Percentiles rank a stretch among this genome's conserved stretches.
Evolutionary conservation across 1,140 invertebrate species (phyloP).

Genomic region (Lepidostoma basale): DNA sequence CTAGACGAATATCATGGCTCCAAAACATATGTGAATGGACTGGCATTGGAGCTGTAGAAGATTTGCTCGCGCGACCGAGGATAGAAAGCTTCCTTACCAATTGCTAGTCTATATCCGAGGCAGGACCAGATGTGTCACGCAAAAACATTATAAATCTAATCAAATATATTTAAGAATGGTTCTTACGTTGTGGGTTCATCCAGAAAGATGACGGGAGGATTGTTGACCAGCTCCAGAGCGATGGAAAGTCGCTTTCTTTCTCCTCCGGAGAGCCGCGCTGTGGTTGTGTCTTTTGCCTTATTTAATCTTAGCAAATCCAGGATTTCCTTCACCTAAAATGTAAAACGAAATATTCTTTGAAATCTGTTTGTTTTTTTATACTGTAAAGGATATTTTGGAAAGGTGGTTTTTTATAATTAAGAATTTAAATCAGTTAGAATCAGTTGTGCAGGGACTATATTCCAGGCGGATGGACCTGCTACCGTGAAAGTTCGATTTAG

Average conservation of each 20-base stretch:
- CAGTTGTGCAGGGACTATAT: no score
- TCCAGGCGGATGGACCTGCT: no score
- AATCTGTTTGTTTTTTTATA: no score
- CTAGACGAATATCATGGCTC: not conserved
- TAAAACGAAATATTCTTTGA: no score
- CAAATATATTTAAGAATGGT: no score
- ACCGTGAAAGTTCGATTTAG: no score
- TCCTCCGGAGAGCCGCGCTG: conserved; percentile 83
- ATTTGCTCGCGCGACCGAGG: not conserved
- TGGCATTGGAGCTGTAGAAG: not conserved
- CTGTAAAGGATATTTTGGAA: no score
- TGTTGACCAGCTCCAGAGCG: conserved; percentile 90
- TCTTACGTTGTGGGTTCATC: conserved; percentile 85
- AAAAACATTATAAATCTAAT: no score
- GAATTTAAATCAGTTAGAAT: no score
- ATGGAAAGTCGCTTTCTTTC: conserved; percentile 91
- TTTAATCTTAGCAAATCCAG: conserved; percentile 68
- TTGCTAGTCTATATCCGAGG: no score
- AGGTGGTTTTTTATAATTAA: no score
- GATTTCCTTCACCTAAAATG: conserved; percentile 77
- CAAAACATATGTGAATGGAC: not conserved
- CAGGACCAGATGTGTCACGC: no score
- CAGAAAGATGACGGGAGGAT: conserved; percentile 89
- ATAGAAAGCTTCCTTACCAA: not conserved
- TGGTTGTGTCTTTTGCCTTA: conserved; percentile 70